Evolutionary conservation across 2,888 invertebrate genomes (phyloP).

Genomic region (Caenorhabditis sp.): DNA sequence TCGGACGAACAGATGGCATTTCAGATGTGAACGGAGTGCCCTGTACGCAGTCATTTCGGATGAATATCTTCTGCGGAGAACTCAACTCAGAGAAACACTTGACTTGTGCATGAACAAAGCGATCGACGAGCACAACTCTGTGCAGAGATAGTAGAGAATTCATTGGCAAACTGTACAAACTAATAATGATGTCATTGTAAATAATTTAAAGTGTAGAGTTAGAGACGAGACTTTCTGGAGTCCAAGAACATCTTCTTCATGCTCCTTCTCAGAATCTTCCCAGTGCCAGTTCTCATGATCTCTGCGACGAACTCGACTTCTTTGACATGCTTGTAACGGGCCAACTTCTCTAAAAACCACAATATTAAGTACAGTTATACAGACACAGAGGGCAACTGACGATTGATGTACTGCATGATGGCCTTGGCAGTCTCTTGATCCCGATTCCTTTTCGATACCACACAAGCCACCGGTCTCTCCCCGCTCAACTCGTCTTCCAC

Average conservation of each 20-base stretch:
- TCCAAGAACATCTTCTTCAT: conserved; percentile 59
- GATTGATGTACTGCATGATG: conserved; percentile 41
- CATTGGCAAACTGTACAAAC: not conserved
- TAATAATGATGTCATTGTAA: conserved; percentile 16
- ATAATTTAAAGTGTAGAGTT: conserved; percentile 5
- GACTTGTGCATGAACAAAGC: conserved; percentile 26
- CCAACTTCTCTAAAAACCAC: conserved; percentile 54
- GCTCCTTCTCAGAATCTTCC: conserved; percentile 61
- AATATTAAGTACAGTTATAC: not conserved
- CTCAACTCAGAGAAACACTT: conserved; percentile 39
- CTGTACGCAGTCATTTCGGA: conserved; percentile 64
- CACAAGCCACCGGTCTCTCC: conserved; percentile 82
- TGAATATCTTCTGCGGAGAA: conserved; percentile 58
- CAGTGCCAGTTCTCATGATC: conserved; percentile 62
- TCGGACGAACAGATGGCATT: not conserved
- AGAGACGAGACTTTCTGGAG: conserved; percentile 35
- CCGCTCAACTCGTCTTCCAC: conserved; percentile 82
- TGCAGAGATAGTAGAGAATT: not conserved
- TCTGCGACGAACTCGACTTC: conserved; percentile 58
- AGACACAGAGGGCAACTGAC: conserved; percentile 2
- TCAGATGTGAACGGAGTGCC: conserved; percentile 65
- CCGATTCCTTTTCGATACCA: conserved; percentile 47
- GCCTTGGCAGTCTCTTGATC: conserved; percentile 29
- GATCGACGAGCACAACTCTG: conserved; percentile 14
- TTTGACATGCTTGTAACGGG: conserved; percentile 63